Evolutionary conservation across 2,797 vertebrate species (phyloP), one percentile per base, ranked within the genome.

Genomic region (Sebastes hubbsi): DNA sequence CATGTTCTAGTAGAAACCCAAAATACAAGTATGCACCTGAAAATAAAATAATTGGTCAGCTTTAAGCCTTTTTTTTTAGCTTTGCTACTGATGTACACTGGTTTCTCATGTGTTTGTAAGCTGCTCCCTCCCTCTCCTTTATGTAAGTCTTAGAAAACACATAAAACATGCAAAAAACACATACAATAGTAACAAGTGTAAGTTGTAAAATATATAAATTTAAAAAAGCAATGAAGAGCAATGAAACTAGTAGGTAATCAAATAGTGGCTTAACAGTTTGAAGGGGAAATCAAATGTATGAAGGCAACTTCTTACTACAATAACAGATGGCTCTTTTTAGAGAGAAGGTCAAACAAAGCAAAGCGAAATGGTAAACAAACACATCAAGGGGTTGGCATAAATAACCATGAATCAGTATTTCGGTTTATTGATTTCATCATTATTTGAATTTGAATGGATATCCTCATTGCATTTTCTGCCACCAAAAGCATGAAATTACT

Each of bases 241-340:
- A 54, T 22, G 13, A 55, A 63, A 61, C 24, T 32, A 32, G 27
- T 20, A 30, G 24, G 55, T 10, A 52, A 49, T 49, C 46, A 49
- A 52, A 7, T 9, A 6, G 52, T 24, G n/a, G 14, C 24, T 1
- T 2, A 11, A 30, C 8, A 8, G 5, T 59, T 77, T 56, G 29
- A 55, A 74, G 49, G 8, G 22, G 12, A 56, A 54, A 71, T 34
- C 12, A 38, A 55, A 18, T 9, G 1, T 27, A 65, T 46, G n/a
- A 75, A 46, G 27, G 11, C 27, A 75, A 36, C 30, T 49, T 55
- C 20, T 29, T 49, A 80, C 65, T 77, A 61, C 22, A 77, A 73
- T 74, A 34, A 30, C 14, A 72, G 46, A 18, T 27, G 16, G 20
- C 7, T 20, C 6, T 20, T 63, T 27, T 55, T 42, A 52, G 5